phyloP scores from a whole-genome alignment of 2,113 vertebrate genomes.

The Pluvialis apricaria region DNA sequence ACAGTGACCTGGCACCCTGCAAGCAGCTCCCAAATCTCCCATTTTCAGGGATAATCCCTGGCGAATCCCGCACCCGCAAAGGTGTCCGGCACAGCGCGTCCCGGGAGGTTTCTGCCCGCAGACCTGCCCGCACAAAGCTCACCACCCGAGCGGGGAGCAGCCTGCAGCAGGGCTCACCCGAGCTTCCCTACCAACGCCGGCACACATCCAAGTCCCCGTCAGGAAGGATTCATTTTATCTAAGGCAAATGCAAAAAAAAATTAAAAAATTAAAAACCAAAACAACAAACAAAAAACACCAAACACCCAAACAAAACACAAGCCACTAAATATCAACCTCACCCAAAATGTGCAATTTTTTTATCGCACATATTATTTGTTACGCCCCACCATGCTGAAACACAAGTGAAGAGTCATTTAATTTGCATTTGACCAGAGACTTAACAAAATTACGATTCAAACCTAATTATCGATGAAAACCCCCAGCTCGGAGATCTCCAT shows the following conservation, averaged over 20 bases:
- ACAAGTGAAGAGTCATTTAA: not conserved
- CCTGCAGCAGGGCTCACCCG: not conserved
- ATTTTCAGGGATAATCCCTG: not conserved
- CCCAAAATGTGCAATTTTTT: not conserved
- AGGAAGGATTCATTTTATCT: not conserved
- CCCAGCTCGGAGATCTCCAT: not conserved
- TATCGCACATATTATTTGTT: not conserved
- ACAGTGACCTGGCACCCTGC: not conserved
- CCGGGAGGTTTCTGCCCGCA: rapidly evolving
- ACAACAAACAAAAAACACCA: no score
- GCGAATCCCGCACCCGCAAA: rapidly evolving
- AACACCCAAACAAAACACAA: not conserved
- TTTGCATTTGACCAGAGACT: not conserved
- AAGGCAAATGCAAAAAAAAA: not conserved
- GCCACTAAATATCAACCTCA: not conserved
- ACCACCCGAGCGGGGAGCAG: not conserved
- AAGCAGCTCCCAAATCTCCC: not conserved
- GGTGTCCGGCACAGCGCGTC: not conserved
- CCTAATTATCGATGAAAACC: not conserved
- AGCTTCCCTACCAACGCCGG: not conserved
- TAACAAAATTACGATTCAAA: not conserved
- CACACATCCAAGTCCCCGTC: not conserved
- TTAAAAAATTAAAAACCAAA: not conserved
- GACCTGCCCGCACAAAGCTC: not conserved
- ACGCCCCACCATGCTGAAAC: not conserved